A percentile compares a stretch with the other conserved stretches of the same genome.
These are phyloP conservation scores for Lordiphosa fenestrarum DNA, from an alignment of 2,888 invertebrate genomes.

Conservation along the genomic window DNA sequence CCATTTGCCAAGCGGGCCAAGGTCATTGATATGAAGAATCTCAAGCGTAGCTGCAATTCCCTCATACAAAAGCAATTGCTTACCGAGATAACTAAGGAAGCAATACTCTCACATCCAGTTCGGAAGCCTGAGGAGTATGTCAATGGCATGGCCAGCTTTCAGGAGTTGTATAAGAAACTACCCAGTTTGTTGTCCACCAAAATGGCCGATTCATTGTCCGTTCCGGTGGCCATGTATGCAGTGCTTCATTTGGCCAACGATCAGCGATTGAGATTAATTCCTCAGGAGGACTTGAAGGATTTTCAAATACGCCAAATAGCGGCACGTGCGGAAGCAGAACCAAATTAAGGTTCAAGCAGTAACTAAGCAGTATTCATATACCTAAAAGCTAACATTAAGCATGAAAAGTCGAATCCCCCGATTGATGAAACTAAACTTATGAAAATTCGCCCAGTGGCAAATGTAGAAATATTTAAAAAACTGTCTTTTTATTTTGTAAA, in stretches of 20 bases:
- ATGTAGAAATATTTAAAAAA: too few species aligned
- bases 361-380: too few species aligned
- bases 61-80: constrained; percentile 80
- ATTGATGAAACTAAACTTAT: too few species aligned
- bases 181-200: constrained; percentile 83
- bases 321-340: neutral
- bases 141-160: constrained; percentile 82
- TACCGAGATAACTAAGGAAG: constrained; percentile 30
- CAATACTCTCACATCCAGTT: constrained; percentile 54
- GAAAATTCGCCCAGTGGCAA: too few species aligned
- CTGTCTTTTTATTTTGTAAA: too few species aligned
- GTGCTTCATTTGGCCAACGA: constrained; percentile 93
- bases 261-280: constrained; percentile 83
- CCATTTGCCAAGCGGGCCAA: constrained; percentile 91
- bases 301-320: constrained; percentile 79
- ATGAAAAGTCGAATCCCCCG: too few species aligned
- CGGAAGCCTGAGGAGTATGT: constrained; percentile 68
- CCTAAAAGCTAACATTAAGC: too few species aligned
- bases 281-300: constrained; percentile 82
- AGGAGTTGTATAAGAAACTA: constrained; percentile 82
- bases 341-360: neutral
- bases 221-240: constrained; percentile 89
- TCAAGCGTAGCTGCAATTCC: constrained; percentile 89
- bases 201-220: constrained; percentile 88
- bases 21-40: constrained; percentile 91